Percentiles rank a stretch among this genome's conserved stretches.
Evolutionary conservation across 2,797 vertebrate genomes (phyloP).

Genomic region (Acropternis orthonyx): DNA sequence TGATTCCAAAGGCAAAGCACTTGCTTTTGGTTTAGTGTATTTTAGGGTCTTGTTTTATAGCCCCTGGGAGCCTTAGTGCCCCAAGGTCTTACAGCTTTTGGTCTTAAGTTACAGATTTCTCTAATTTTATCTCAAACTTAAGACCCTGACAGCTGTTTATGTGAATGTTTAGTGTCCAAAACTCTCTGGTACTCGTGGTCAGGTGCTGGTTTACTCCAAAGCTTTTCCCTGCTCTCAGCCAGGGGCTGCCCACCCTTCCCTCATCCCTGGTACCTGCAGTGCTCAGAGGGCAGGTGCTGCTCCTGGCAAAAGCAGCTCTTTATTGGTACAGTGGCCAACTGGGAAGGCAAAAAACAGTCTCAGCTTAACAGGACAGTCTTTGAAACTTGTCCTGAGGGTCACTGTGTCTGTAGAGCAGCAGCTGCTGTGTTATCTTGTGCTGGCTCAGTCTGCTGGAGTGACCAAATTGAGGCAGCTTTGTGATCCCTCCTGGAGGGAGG

Average conservation of each 20-base stretch:
- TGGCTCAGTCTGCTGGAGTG: slow-evolving; percentile 8
- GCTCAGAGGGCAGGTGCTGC: neutral
- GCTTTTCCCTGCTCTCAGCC: neutral
- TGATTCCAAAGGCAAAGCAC: slow-evolving; percentile 35
- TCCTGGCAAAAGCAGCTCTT: neutral
- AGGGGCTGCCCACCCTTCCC: neutral
- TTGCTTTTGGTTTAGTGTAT: slow-evolving; percentile 32
- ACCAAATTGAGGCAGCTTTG: neutral
- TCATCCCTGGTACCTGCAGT: neutral
- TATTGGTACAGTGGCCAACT: neutral
- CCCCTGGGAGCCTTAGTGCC: neutral
- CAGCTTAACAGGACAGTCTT: neutral
- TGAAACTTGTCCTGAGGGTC: neutral
- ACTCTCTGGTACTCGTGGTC: slow-evolving; percentile 40
- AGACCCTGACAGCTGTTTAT: slow-evolving; percentile 14
- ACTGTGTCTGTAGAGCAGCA: neutral
- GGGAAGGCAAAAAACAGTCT: neutral
- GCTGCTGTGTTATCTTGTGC: neutral
- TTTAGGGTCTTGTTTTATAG: slow-evolving; percentile 42
- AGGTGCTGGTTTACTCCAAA: slow-evolving; percentile 23
- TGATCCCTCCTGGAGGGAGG: neutral
- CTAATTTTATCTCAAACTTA: neutral
- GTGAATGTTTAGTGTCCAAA: neutral
- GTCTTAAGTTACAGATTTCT: slow-evolving; percentile 9
- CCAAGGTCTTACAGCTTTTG: neutral